Percentiles rank a stretch among this genome's conserved stretches.
phyloP scores from a whole-genome alignment of 2,888 invertebrate species.

The Xylophagus ater region DNA sequence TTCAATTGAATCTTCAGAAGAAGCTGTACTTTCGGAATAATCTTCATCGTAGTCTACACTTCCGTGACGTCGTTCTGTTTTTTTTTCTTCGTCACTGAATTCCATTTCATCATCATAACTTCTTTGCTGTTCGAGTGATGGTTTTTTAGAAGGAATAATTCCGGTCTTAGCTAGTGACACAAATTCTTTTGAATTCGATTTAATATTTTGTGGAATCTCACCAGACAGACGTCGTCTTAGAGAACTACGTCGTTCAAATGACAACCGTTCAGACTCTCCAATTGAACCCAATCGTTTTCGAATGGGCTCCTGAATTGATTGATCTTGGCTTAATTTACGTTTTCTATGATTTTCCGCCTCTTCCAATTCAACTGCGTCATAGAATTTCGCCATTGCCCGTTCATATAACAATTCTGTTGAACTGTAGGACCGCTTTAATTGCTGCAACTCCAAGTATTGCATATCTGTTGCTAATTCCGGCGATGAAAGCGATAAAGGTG shows the following conservation, averaged over 20 bases:
- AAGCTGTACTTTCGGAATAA: slow-evolving; percentile 52
- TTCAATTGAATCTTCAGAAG: slow-evolving; percentile 39
- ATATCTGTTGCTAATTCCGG: slow-evolving; percentile 62
- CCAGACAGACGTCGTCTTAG: slow-evolving; percentile 42
- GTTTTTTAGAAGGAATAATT: slow-evolving; percentile 21
- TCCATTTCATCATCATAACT: slow-evolving; percentile 18
- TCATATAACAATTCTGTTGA: slow-evolving; percentile 75
- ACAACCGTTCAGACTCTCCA: slow-evolving; percentile 39
- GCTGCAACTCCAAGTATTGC: slow-evolving; percentile 41
- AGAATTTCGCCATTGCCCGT: slow-evolving; percentile 69
- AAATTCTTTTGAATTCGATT: slow-evolving; percentile 34
- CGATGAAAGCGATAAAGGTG: slow-evolving; percentile 70
- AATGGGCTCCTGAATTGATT: slow-evolving; percentile 3
- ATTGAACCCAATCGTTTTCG: slow-evolving; percentile 44
- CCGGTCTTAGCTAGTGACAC: slow-evolving; percentile 21
- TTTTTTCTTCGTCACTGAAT: neutral
- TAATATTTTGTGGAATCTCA: slow-evolving; percentile 32
- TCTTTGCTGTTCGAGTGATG: slow-evolving; percentile 24
- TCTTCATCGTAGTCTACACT: slow-evolving; percentile 45
- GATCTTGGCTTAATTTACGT: slow-evolving; percentile 26
- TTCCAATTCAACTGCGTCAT: slow-evolving; percentile 64
- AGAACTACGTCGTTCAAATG: slow-evolving; percentile 41
- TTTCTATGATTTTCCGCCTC: slow-evolving; percentile 47
- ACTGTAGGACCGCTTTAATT: slow-evolving; percentile 61
- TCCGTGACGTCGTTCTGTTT: slow-evolving; percentile 9